These are phyloP conservation scores for Falco biarmicus DNA, from an alignment of 2,797 vertebrate species.

Conservation along the genomic window DNA sequence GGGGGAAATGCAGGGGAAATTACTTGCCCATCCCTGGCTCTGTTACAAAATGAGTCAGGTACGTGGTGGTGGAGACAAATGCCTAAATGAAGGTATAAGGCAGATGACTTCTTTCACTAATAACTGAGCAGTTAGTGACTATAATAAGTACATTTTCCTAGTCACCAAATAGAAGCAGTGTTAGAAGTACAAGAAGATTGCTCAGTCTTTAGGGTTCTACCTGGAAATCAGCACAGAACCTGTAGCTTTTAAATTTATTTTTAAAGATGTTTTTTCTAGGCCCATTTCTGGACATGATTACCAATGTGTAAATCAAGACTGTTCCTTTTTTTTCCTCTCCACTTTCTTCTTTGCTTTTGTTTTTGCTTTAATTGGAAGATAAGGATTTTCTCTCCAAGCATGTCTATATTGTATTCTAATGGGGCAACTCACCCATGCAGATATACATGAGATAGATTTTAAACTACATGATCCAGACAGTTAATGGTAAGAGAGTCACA, in stretches of 20 bases:
- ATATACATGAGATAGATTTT: not conserved
- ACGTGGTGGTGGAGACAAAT: conserved; percentile 63
- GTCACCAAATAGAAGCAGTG: not conserved
- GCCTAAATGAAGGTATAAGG: conserved; percentile 55
- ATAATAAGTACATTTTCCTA: conserved; percentile 43
- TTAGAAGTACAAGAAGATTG: not conserved
- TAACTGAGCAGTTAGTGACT: conserved; percentile 53
- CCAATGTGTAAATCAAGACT: not conserved
- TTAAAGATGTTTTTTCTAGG: not conserved
- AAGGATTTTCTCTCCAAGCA: too few relatives aligned
- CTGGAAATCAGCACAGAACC: not conserved
- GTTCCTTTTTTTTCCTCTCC: accelerated
- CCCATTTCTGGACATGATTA: not conserved
- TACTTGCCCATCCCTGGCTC: conserved; percentile 28
- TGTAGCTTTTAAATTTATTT: not conserved
- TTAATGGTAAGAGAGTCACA: not conserved
- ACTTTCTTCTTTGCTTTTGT: not conserved
- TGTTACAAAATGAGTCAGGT: conserved; percentile 62
- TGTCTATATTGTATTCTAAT: not conserved
- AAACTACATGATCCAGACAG: not conserved
- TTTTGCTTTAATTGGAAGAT: not conserved
- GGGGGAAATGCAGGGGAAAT: conserved; percentile 58
- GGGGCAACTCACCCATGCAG: not conserved
- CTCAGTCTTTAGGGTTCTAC: not conserved
- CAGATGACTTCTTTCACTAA: conserved; percentile 36